These are phyloP conservation scores for Hydrotaea cyrtoneurina DNA, from an alignment of 2,888 invertebrate species.

Conservation along the genomic window DNA sequence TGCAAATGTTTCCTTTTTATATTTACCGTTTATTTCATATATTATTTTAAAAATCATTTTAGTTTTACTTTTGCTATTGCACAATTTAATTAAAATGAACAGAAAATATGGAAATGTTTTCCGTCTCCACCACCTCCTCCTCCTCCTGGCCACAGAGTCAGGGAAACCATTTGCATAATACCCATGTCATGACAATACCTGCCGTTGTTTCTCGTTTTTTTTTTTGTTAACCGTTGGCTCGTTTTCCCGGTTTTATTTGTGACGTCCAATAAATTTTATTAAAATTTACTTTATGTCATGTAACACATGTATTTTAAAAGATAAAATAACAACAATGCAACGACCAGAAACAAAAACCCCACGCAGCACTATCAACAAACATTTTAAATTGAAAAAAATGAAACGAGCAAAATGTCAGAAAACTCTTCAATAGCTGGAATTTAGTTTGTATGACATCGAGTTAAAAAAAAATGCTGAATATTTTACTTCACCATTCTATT, in stretches of 20 bases:
- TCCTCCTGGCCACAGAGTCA: too few species aligned
- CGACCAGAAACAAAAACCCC: background rate
- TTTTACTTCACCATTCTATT: too few species aligned
- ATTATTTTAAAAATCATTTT: background rate
- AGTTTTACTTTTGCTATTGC: too few species aligned
- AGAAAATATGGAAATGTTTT: too few species aligned
- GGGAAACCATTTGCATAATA: too few species aligned
- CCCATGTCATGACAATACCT: too few species aligned
- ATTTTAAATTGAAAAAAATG: constrained; percentile 31
- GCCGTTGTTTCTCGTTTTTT: too few species aligned
- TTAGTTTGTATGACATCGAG: constrained; percentile 10
- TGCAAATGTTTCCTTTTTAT: too few species aligned
- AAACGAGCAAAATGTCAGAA: background rate
- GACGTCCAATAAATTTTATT: constrained; percentile 52
- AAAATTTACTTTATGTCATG: constrained; percentile 56
- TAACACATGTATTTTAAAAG: constrained; percentile 53
- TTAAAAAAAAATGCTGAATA: background rate
- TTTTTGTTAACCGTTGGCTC: too few species aligned
- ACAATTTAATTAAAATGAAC: too few species aligned
- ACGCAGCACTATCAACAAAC: background rate
- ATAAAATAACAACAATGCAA: constrained; percentile 33
- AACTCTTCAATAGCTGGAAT: constrained; percentile 21
- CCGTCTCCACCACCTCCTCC: too few species aligned
- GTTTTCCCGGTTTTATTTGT: background rate
- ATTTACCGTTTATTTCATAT: background rate